Evolutionary conservation across 2,113 vertebrate genomes (phyloP).

Genomic region (Prunella fulvescens): DNA sequence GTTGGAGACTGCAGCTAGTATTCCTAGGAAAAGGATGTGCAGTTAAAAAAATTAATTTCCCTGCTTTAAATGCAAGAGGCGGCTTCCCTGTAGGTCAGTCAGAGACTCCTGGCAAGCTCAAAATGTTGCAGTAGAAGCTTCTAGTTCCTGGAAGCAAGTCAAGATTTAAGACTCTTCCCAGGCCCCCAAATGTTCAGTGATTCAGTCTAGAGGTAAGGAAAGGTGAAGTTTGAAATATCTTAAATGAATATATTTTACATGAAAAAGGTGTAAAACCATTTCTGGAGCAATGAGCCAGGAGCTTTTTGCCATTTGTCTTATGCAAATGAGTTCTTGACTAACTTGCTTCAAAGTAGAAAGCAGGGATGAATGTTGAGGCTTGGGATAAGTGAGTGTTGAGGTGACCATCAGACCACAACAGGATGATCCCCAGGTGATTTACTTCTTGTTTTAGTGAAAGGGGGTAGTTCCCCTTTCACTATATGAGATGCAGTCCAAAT

Average conservation of each 20-base stretch:
- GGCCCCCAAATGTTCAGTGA: background rate
- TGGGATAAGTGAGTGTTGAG: background rate
- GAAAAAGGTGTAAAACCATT: background rate
- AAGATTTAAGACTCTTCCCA: conserved; percentile 17
- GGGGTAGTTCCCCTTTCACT: background rate
- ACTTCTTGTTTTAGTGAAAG: background rate
- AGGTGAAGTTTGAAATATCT: background rate
- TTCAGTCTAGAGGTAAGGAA: background rate
- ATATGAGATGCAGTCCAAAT: background rate
- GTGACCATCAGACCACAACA: background rate
- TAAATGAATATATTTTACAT: background rate
- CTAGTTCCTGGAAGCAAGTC: conserved; percentile 27
- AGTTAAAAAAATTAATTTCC: background rate
- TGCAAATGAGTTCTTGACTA: background rate
- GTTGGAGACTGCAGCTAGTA: background rate
- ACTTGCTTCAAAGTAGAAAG: background rate
- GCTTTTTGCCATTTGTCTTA: background rate
- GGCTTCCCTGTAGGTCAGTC: background rate
- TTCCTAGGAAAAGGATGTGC: background rate
- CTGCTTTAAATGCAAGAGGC: conserved; percentile 25
- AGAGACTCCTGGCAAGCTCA: background rate
- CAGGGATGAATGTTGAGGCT: background rate
- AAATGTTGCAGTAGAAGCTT: conserved; percentile 6
- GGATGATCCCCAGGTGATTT: background rate
- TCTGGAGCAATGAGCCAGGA: background rate